These are phyloP conservation scores for Drosophila colorata DNA, from an alignment of 2,888 invertebrate species.

Conservation along the genomic window DNA sequence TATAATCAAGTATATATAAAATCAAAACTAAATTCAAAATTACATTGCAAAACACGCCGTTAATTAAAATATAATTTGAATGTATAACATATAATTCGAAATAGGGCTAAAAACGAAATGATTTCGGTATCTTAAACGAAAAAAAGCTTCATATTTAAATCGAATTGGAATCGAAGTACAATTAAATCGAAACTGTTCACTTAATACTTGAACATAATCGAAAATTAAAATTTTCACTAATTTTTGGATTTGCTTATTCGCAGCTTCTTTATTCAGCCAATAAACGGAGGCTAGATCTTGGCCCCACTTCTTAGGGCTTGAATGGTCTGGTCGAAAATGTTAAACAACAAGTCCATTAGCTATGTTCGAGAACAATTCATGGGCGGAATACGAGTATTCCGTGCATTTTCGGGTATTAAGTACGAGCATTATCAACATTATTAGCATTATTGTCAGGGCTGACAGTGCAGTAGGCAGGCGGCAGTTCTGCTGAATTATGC, in stretches of 20 bases:
- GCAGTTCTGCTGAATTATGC: slow-evolving; percentile 43
- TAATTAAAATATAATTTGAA: too few relatives aligned
- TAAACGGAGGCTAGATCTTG: background rate
- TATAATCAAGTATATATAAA: too few relatives aligned
- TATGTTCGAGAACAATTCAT: slow-evolving; percentile 3
- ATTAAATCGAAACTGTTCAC: too few relatives aligned
- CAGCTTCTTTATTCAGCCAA: background rate
- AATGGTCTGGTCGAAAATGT: background rate
- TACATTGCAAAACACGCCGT: too few relatives aligned
- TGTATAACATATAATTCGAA: too few relatives aligned
- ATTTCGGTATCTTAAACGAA: too few relatives aligned
- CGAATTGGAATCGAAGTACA: too few relatives aligned
- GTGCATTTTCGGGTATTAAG: slow-evolving; percentile 42
- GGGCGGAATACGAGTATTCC: slow-evolving; percentile 31
- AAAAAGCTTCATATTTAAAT: too few relatives aligned
- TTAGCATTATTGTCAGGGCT: slow-evolving; percentile 71
- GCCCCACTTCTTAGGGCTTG: background rate
- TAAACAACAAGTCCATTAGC: slow-evolving; percentile 38
- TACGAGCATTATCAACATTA: slow-evolving; percentile 60
- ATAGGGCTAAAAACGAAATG: too few relatives aligned
- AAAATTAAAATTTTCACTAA: background rate
- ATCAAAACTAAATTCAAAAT: too few relatives aligned
- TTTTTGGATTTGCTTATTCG: background rate
- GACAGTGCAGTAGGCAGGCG: slow-evolving; percentile 11
- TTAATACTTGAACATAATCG: too few relatives aligned